Percentiles rank a stretch among this genome's conserved stretches.
These are phyloP conservation scores for Caradrina clavipalpis DNA, from an alignment of 2,888 invertebrate genomes.

Conservation along the genomic window DNA sequence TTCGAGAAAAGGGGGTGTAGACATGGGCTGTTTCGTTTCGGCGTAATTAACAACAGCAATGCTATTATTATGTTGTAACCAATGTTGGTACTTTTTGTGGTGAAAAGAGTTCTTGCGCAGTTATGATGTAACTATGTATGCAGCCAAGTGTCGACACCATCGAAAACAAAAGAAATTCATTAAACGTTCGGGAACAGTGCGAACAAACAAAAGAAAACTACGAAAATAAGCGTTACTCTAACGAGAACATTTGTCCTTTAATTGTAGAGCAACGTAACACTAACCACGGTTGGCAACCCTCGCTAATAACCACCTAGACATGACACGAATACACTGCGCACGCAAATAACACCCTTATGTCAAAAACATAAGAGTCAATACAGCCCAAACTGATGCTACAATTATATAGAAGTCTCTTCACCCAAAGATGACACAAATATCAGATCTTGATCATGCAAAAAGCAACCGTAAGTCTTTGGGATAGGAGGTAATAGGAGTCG, in stretches of 20 bases:
- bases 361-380: constrained; percentile 6
- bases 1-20: no score
- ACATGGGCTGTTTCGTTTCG: no score
- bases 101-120: not conserved
- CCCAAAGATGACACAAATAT: constrained; percentile 43
- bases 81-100: not conserved
- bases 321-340: constrained; percentile 23
- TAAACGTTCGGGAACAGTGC: not conserved
- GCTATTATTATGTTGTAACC: no score
- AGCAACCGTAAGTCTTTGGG: constrained; percentile 18
- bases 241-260: constrained; percentile 18
- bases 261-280: constrained; percentile 30
- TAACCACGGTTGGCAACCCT: constrained; percentile 30
- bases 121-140: not conserved
- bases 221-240: constrained; percentile 9
- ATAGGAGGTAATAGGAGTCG: constrained; percentile 4
- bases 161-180: not conserved
- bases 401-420: constrained; percentile 32
- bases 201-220: constrained; percentile 1
- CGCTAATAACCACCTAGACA: constrained; percentile 34
- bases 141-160: not conserved
- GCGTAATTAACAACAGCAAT: no score
- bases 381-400: constrained; percentile 12
- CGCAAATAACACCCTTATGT: constrained; percentile 15
- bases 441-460: constrained; percentile 22